Percentiles rank a stretch among this genome's conserved stretches.
phyloP scores from a whole-genome alignment of 2,888 invertebrate genomes.

The Macrosiphum euphorbiae region DNA sequence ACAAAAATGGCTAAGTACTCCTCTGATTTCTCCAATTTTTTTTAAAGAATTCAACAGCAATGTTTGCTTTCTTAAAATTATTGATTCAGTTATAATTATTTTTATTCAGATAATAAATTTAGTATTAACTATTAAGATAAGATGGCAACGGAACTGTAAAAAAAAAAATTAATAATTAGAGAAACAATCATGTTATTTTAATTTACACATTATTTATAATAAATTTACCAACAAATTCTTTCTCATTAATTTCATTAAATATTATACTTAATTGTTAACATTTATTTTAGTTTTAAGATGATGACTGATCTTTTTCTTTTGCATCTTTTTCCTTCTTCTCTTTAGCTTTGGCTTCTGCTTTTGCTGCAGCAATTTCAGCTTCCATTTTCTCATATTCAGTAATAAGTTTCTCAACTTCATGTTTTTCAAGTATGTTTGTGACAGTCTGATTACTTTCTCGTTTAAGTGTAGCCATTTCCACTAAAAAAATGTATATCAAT shows the following conservation, averaged over 20 bases:
- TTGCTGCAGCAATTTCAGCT: conserved; percentile 87
- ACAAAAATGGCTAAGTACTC: neutral
- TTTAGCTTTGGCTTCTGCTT: conserved; percentile 76
- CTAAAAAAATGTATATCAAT: conserved; percentile 71
- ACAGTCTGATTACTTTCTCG: conserved; percentile 84
- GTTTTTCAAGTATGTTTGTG: conserved; percentile 81
- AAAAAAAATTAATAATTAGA: neutral
- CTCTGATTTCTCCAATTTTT: neutral
- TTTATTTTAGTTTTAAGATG: neutral
- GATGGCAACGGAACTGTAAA: neutral
- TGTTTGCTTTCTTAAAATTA: neutral
- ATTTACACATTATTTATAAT: neutral
- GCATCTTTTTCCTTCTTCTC: conserved; percentile 69
- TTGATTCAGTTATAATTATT: neutral
- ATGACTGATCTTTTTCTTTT: conserved; percentile 59
- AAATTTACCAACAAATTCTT: conserved; percentile 10
- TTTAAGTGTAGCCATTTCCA: conserved; percentile 94
- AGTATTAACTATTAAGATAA: neutral
- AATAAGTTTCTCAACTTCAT: conserved; percentile 88
- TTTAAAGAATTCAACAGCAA: neutral
- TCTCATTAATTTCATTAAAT: conserved; percentile 5
- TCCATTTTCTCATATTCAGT: conserved; percentile 87
- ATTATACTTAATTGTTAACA: conserved; percentile 26
- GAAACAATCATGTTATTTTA: conserved; percentile 29
- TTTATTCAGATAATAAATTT: neutral